These are phyloP conservation scores for Poeciliopsis retropinna DNA, from an alignment of 2,113 vertebrate genomes.

Conservation along the genomic window DNA sequence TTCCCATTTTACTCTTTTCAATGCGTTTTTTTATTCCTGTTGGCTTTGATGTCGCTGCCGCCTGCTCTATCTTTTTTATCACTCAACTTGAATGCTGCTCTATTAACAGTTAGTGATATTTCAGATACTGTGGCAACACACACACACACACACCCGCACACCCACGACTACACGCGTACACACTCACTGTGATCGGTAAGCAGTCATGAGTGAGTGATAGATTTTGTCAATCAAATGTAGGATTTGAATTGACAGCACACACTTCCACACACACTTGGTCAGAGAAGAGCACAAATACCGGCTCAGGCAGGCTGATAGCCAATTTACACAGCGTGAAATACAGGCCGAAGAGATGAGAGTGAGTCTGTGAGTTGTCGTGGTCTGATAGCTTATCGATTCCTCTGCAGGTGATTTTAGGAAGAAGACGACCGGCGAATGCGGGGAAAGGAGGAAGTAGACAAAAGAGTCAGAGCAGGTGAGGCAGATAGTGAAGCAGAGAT, in stretches of 20 bases:
- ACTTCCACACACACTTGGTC: background rate
- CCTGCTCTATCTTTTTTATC: constrained; percentile 1
- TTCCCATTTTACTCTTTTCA: constrained; percentile 18
- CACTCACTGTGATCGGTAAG: constrained; percentile 1
- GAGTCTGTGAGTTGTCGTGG: constrained; percentile 27
- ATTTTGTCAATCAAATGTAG: constrained; percentile 52
- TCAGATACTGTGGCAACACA: constrained; percentile 2
- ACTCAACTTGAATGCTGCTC: background rate
- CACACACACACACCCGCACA: background rate
- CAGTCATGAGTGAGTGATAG: constrained; percentile 26
- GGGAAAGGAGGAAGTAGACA: constrained; percentile 3
- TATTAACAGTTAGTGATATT: constrained; percentile 2
- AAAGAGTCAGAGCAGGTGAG: constrained; percentile 28
- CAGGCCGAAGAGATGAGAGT: background rate
- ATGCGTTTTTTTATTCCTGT: constrained; percentile 1
- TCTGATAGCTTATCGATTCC: constrained; percentile 64
- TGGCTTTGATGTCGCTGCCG: constrained; percentile 18
- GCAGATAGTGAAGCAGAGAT: background rate
- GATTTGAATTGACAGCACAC: constrained; percentile 35
- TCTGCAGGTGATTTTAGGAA: constrained; percentile 57
- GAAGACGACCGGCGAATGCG: background rate
- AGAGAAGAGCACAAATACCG: constrained; percentile 21
- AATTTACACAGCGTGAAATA: constrained; percentile 27
- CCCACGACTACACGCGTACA: background rate
- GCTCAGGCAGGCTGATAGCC: constrained; percentile 5